Evolutionary conservation across 2,888 invertebrate species (phyloP).

Genomic region (Gymnosoma rotundatum): DNA sequence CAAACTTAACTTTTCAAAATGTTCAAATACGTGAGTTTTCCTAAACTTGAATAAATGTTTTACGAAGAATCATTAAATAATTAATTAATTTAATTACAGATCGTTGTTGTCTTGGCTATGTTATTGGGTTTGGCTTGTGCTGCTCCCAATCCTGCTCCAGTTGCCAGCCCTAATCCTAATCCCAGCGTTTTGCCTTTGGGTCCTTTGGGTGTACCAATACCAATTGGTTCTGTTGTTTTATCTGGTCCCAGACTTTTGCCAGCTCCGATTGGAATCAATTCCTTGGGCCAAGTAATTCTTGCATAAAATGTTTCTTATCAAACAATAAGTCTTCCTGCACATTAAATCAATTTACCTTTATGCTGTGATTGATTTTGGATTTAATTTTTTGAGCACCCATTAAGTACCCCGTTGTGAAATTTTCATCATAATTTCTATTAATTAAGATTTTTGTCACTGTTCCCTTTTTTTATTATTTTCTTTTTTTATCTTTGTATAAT

Average conservation of each 20-base stretch:
- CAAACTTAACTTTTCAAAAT: constrained; percentile 75
- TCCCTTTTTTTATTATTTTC: too few species aligned
- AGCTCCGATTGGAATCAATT: constrained; percentile 30
- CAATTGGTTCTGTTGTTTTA: constrained; percentile 54
- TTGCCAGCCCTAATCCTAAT: constrained; percentile 63
- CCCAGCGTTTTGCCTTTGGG: constrained; percentile 56
- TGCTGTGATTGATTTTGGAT: too few species aligned
- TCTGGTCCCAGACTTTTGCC: constrained; percentile 52
- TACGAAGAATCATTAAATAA: neutral
- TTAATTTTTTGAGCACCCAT: too few species aligned
- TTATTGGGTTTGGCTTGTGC: constrained; percentile 85
- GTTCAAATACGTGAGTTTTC: constrained; percentile 81
- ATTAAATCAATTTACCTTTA: too few species aligned
- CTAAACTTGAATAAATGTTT: neutral
- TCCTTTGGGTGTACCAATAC: constrained; percentile 42
- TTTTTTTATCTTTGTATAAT: too few species aligned
- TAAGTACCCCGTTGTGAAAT: too few species aligned
- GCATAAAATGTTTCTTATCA: too few species aligned
- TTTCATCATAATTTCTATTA: too few species aligned
- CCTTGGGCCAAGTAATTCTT: constrained; percentile 46
- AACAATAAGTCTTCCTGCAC: too few species aligned
- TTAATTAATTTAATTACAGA: constrained; percentile 75
- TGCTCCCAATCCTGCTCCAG: constrained; percentile 73
- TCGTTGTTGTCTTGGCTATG: constrained; percentile 84
- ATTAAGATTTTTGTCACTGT: too few species aligned